Evolutionary conservation across 2,888 invertebrate genomes (phyloP), one percentile per base, ranked within the genome.

Genomic region (Drosophila monieri): DNA sequence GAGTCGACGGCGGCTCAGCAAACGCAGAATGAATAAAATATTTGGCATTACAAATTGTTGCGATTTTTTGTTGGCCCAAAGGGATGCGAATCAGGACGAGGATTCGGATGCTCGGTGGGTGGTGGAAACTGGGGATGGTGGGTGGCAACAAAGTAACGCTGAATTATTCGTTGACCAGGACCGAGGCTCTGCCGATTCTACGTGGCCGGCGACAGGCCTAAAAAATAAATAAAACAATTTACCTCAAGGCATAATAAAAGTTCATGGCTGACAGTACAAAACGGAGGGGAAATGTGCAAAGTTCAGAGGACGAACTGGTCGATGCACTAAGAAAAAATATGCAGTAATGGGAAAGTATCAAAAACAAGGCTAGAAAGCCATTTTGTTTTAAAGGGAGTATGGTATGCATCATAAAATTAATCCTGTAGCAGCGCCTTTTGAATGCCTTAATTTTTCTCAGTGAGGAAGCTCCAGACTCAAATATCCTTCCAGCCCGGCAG

Each of bases 231-330:
- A 88, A 88, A 85, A 88, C 84, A 87, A 89, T 85, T 89, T 79
- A 88, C 89, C 89, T 88, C 76, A 78, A 79, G 87, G 85, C 83
- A 65, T 88, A 85, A 89, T 88, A 89, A 89, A 89, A 89, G 87
- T 89, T 89, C 86, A 89, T 89, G 85, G 78, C 69, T 76, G 88
- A 76, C 74, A 79, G 71, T 65, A 74, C 68, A 66, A 64, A 62
- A 37, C 47, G 56, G 2, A 27, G 65, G 32, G 3, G 9, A 27
- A 27, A 27, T 27, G 27, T 9, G 27, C 8, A 9, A 23, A 14
- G 15, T 47, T 32, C 21, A 23, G 27, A 27, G 25, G 66, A 25
- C 51, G 15, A 5, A 39, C 3, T 15, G 14, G 59, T 15, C 23
- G n/a, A 9, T 18, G 47, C 25, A 61, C 37, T 39, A 59, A 47